These are phyloP conservation scores for Odocoileus virginianus DNA, from an alignment of 2,113 vertebrate species.

Conservation along the genomic window DNA sequence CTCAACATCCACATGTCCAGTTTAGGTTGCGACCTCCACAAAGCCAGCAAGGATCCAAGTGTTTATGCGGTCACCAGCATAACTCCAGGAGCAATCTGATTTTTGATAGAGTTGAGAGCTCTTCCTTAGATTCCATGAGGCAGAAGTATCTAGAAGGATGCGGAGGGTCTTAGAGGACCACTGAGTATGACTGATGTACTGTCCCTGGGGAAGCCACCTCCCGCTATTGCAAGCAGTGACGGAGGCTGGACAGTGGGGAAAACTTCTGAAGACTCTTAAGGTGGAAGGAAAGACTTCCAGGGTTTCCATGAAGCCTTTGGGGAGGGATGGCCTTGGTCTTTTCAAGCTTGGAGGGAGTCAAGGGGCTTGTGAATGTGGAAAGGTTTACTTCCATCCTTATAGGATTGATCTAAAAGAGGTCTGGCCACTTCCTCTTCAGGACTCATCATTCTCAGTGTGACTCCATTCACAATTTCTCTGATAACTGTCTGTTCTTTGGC, in stretches of 20 bases:
- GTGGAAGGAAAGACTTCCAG: background rate
- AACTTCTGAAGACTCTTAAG: background rate
- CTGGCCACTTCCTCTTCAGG: background rate
- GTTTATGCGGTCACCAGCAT: background rate
- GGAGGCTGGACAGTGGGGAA: background rate
- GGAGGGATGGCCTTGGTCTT: background rate
- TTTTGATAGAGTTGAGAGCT: background rate
- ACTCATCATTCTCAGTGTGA: background rate
- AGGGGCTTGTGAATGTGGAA: background rate
- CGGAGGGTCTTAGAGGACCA: background rate
- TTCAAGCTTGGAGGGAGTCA: background rate
- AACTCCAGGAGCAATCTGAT: background rate
- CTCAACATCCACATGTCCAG: background rate
- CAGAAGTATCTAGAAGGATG: background rate
- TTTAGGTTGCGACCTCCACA: background rate
- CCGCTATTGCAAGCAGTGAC: background rate
- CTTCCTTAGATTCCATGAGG: background rate
- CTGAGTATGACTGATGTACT: background rate
- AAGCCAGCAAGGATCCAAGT: background rate
- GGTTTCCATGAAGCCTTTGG: background rate
- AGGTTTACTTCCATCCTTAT: background rate
- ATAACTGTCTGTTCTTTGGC: constrained; percentile 6
- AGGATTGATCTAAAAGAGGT: background rate
- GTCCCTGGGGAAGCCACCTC: background rate
- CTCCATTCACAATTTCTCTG: background rate